Conservation (phyloP, 2,797 vertebrate species). For the Phyllotis vaccarum region DNA sequence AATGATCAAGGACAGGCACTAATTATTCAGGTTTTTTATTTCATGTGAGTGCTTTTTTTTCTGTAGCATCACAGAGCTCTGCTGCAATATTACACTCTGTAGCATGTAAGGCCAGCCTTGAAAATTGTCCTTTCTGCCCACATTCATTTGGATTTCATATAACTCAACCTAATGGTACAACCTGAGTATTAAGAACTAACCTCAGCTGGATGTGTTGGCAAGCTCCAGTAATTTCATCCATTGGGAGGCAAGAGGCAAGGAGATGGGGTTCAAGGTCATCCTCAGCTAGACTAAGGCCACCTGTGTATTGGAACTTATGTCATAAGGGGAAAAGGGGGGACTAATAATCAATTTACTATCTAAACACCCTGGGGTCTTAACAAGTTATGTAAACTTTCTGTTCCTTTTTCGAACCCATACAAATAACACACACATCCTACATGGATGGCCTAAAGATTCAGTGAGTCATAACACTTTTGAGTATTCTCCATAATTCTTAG, state of each 20-base stretch:
- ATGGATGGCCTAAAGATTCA: background rate
- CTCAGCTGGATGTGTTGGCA: background rate
- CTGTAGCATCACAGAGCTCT: fast-evolving
- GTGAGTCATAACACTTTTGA: fast-evolving
- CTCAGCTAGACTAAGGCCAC: background rate
- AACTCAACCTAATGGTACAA: background rate
- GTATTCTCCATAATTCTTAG: background rate
- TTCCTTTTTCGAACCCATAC: background rate
- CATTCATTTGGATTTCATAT: fast-evolving
- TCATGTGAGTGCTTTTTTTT: background rate
- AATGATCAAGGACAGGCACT: fast-evolving
- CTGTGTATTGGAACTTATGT: background rate
- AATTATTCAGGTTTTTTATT: fast-evolving
- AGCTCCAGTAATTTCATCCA: background rate
- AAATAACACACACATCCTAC: background rate
- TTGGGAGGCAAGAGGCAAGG: background rate
- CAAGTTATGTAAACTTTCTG: background rate
- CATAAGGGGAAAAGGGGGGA: background rate
- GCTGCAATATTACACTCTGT: fast-evolving
- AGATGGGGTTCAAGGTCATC: background rate
- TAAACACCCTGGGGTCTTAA: background rate
- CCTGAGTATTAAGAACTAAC: background rate
- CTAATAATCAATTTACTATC: background rate
- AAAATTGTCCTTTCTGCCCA: background rate
- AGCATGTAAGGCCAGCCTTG: fast-evolving